Evolutionary conservation across 2,797 vertebrate genomes (phyloP).

Genomic region (Nothura maculosa): DNA sequence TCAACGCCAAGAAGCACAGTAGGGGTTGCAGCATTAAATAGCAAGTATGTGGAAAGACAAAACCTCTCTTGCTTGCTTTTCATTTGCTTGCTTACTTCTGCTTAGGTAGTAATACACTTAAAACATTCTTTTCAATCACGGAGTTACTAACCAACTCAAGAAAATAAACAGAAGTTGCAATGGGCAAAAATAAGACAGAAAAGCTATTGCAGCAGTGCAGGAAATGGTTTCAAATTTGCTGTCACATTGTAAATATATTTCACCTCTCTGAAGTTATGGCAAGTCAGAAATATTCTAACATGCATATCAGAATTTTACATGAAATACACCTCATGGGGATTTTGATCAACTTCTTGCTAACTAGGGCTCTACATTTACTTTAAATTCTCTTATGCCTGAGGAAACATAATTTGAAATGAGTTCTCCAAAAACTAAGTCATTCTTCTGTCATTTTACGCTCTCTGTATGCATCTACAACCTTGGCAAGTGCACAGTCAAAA

Average conservation of each 20-base stretch:
- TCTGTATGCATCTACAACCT: not conserved
- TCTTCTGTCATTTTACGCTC: not conserved
- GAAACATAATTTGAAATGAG: not conserved
- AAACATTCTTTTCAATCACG: not conserved
- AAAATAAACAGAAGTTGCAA: not conserved
- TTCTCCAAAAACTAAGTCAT: accelerated
- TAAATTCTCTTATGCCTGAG: not conserved
- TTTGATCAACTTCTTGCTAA: not conserved
- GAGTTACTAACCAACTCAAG: not conserved
- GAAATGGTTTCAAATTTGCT: not conserved
- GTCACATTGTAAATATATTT: not conserved
- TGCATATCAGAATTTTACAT: not conserved
- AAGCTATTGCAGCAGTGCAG: not conserved
- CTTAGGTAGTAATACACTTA: not conserved
- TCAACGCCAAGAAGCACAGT: conserved; percentile 96
- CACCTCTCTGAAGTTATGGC: not conserved
- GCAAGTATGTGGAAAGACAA: conserved; percentile 88
- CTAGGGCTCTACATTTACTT: not conserved
- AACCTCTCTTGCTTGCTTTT: not conserved
- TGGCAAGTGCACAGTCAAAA: not conserved
- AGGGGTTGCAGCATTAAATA: conserved; percentile 94
- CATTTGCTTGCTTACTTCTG: not conserved
- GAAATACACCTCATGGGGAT: not conserved
- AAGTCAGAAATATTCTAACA: not conserved
- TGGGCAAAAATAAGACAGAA: not conserved